Evolutionary conservation across 2,888 invertebrate genomes (phyloP), one percentile per base, ranked within the genome.

Genomic region (Syrphus vitripennis): DNA sequence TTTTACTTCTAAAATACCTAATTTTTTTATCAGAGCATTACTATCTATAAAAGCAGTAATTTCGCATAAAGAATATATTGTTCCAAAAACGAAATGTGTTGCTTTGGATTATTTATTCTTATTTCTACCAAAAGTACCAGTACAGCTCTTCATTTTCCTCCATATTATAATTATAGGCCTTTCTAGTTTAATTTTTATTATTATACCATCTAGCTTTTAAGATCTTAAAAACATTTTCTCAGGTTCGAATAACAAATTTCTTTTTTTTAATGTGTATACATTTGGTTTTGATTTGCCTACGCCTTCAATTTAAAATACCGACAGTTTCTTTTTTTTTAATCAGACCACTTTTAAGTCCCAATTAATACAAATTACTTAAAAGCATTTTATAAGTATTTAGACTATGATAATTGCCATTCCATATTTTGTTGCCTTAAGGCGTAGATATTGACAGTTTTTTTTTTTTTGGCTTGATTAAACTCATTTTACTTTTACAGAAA

Each of bases 341-440:
- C 21, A 12, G 4, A 19, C 7, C n/a, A 16, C 29, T 16, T 57
- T 67, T 48, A 4, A 3, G 0, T 10, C 21, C 9, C 9, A 31
- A 42, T 45, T 6, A 12, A 63, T 50, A 19, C 14, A 34, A 63
- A 21, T 10, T 19, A 48, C 55, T 65, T 34, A 45, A 42, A 72
- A 65, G 55, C 37, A 40, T n/a, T 74, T 65, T 14, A 24, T 16
- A 34, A 48, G 65, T 19, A 65, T 74, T 26, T 29, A 3, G 48
- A 55, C 37, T n/a, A 72, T 57, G 74, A 12, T 74, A 74, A 65
- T 74, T 79, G 61, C 31, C 57, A 37, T 16, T 12, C 29, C 45
- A 40, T 16, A 19, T 19, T 10, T 3, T 48, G 21, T 50, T 50
- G 50, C 67, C 37, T 29, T 48, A 65, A 48, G 37, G 34, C 29